Base-by-base conservation (phyloP, 2,797 vertebrate species). In the Mallotus villosus region DNA sequence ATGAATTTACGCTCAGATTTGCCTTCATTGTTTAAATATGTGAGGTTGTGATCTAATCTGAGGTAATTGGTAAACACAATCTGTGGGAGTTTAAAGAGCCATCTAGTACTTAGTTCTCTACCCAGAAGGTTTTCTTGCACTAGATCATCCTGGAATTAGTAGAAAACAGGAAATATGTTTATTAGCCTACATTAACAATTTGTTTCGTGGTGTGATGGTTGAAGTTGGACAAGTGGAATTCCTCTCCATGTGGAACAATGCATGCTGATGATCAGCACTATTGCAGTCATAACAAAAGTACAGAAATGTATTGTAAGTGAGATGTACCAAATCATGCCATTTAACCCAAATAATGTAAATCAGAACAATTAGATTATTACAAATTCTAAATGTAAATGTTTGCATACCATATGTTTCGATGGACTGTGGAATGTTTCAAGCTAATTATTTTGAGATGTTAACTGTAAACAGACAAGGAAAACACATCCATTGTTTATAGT, bases 131-230 rank as follows among this genome's bases (percentile, higher is more conserved):
- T n/a, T 22, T 67, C n/a, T 14, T 51, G 34, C 25, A 53, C 70
- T 63, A 53, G 24, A 62, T 68, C 78, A 73, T 60, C 63, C 70
- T 62, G 75, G 70, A 25, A 65, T 80, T 79, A 27, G 16, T 34
- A 71, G 76, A 78, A 83, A 83, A 83, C 76, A 83, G 79, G 85
- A 87, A 85, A 81, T 73, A 17, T 53, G 61, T 71, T 82, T 76
- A 70, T 21, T 68, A 37, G 60, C 63, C 57, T 72, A 61, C 46
- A 55, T 16, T 9, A 77, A 51, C 14, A 78, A 70, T 55, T 53
- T 51, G 41, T 65, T 77, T 75, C 74, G 41, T 55, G 59, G 64
- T 55, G 55, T 14, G 46, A 34, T 60, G 64, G 61, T n/a, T 71
- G 8, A 0, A 76, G 29, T 55, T 62, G 63, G 69, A 41, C 25